Evolutionary conservation across 1,140 invertebrate species (phyloP).

Genomic region (Habropoda laboriosa): DNA sequence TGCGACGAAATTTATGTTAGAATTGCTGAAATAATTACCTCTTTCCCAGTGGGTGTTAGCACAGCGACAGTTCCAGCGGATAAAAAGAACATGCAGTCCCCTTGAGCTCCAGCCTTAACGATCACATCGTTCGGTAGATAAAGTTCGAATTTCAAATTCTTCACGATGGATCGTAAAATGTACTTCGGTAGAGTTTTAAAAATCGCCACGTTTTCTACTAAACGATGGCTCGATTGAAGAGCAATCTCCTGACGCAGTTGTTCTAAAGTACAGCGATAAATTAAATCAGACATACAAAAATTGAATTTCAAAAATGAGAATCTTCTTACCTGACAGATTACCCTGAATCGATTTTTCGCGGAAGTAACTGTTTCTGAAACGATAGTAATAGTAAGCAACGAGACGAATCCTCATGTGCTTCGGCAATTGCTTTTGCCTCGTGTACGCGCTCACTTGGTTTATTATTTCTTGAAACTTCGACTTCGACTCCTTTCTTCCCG

Average conservation of each 20-base stretch:
- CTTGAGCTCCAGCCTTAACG: constrained; percentile 81
- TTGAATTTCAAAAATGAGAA: neutral
- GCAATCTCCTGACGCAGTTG: constrained; percentile 73
- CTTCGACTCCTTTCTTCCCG: constrained; percentile 66
- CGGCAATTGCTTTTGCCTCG: constrained; percentile 75
- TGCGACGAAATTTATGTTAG: no score
- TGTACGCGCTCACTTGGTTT: constrained; percentile 76
- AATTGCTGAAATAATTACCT: constrained; percentile 75
- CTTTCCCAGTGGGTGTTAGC: constrained; percentile 83
- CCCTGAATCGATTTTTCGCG: constrained; percentile 71
- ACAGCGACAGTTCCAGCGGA: constrained; percentile 83
- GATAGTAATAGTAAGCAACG: constrained; percentile 72
- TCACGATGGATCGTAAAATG: constrained; percentile 67
- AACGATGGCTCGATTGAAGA: constrained; percentile 72
- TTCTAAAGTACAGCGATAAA: constrained; percentile 41
- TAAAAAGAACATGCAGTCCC: constrained; percentile 85
- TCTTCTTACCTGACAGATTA: constrained; percentile 69
- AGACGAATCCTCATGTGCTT: constrained; percentile 74
- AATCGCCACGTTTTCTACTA: constrained; percentile 75
- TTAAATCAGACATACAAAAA: no score
- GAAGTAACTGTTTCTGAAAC: constrained; percentile 76
- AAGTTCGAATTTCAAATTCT: constrained; percentile 73
- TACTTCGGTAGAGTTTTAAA: constrained; percentile 72
- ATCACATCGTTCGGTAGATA: constrained; percentile 79
- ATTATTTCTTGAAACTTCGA: constrained; percentile 75